Percentiles rank a stretch among this genome's conserved stretches.
Evolutionary conservation across 2,113 vertebrate genomes (phyloP).

Genomic region (Chrysemys picta): DNA sequence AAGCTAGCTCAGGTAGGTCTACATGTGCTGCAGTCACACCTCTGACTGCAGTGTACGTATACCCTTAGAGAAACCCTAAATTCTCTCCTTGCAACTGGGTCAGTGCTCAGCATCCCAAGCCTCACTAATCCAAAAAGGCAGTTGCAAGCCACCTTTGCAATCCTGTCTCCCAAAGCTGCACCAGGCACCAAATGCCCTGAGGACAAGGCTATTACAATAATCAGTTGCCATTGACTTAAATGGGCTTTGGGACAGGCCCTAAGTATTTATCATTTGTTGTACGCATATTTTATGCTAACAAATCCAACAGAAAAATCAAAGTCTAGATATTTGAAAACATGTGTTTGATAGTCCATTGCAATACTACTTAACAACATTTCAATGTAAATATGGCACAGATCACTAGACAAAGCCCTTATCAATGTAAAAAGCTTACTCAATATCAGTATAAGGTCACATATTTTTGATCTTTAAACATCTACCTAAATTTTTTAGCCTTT

Average conservation of each 20-base stretch:
- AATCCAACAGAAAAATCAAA: background rate
- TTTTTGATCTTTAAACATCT: background rate
- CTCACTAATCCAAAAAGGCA: background rate
- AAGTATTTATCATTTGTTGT: background rate
- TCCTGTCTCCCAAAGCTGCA: background rate
- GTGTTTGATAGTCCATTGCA: background rate
- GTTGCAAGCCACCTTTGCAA: background rate
- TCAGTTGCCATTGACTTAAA: background rate
- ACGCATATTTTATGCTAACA: background rate
- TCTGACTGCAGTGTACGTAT: background rate
- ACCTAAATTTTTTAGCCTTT: background rate
- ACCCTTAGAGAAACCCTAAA: background rate
- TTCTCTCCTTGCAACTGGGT: too few species aligned
- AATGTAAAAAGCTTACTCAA: background rate
- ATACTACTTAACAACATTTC: background rate
- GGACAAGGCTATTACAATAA: background rate
- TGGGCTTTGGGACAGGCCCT: background rate
- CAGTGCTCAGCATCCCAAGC: background rate
- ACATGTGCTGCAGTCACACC: background rate
- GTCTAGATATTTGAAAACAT: background rate
- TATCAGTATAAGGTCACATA: background rate
- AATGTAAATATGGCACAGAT: background rate
- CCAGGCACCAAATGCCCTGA: background rate
- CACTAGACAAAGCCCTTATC: background rate
- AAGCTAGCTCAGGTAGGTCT: background rate